Evolutionary conservation across 1,140 invertebrate species (phyloP).

Genomic region (Scaptomyza graminum): DNA sequence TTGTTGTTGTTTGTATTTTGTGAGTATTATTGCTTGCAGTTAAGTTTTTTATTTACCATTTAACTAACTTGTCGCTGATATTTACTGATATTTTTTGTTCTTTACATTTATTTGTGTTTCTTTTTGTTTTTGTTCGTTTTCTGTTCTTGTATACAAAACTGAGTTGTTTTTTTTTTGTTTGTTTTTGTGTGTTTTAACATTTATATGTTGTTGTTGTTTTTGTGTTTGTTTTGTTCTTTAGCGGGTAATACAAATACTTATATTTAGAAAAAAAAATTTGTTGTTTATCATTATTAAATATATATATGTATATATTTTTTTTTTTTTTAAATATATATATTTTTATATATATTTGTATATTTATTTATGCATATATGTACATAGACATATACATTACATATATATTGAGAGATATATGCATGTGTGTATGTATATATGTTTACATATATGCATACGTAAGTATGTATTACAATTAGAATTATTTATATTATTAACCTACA

Average conservation of each 20-base stretch:
- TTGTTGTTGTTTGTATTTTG: slow-evolving; percentile 41
- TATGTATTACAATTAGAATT: slow-evolving; percentile 56
- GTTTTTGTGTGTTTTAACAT: slow-evolving; percentile 39
- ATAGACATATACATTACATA: slow-evolving; percentile 8
- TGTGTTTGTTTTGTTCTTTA: too few relatives aligned
- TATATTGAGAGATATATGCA: slow-evolving; percentile 3
- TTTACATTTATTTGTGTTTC: slow-evolving; percentile 52
- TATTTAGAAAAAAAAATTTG: slow-evolving; percentile 67
- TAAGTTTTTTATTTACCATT: slow-evolving; percentile 11
- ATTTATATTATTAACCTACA: slow-evolving; percentile 79
- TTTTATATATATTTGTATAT: slow-evolving; percentile 20
- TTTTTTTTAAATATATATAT: slow-evolving; percentile 29
- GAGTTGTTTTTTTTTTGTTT: slow-evolving; percentile 47
- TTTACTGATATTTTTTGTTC: slow-evolving; percentile 74
- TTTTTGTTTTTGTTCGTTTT: slow-evolving; percentile 28
- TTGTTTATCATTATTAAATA: slow-evolving; percentile 51
- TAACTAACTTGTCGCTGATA: slow-evolving; percentile 69
- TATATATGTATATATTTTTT: slow-evolving; percentile 46
- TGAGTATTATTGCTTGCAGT: slow-evolving; percentile 39
- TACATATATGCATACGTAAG: slow-evolving; percentile 22
- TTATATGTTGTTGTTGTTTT: slow-evolving; percentile 26
- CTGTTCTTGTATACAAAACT: slow-evolving; percentile 59
- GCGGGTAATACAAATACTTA: slow-evolving; percentile 78
- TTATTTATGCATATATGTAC: slow-evolving; percentile 24
- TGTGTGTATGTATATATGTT: slow-evolving; percentile 11